Percentiles rank a stretch among this genome's conserved stretches.
Conservation (phyloP, 2,888 invertebrate species). For the Zhengitettix transpicula region DNA sequence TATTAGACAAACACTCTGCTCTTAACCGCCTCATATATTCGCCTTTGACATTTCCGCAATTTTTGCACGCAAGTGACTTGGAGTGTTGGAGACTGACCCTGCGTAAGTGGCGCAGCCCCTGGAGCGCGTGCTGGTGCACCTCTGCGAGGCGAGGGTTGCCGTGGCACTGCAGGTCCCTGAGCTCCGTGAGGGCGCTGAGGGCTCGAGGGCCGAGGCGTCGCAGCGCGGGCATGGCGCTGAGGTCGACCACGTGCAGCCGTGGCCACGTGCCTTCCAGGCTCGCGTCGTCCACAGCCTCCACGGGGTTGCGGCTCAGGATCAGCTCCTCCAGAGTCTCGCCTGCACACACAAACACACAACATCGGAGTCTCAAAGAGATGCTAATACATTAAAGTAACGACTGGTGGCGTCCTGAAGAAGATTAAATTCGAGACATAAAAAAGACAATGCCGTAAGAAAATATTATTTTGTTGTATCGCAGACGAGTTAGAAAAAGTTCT, state of each 20-base stretch:
- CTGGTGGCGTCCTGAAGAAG: too few relatives aligned
- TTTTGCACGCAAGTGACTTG: too few relatives aligned
- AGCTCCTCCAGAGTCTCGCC: background rate
- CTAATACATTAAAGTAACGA: too few relatives aligned
- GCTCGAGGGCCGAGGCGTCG: background rate
- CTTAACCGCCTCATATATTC: too few relatives aligned
- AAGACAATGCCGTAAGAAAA: too few relatives aligned
- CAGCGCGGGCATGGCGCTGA: background rate
- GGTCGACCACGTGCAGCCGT: background rate
- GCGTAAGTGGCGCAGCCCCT: background rate
- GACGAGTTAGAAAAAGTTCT: too few relatives aligned
- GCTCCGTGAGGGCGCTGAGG: background rate
- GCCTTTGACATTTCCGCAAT: too few relatives aligned
- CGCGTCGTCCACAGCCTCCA: background rate
- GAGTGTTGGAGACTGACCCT: background rate
- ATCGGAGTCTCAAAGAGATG: too few relatives aligned
- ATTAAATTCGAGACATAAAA: too few relatives aligned
- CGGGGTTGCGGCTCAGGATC: background rate
- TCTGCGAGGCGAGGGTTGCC: background rate
- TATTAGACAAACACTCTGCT: too few relatives aligned
- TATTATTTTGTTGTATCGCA: too few relatives aligned
- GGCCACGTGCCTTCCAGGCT: background rate
- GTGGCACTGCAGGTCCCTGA: background rate
- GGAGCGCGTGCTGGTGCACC: background rate
- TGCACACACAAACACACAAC: background rate